Conservation (phyloP, 2,888 invertebrate genomes). For the Ctena decussata region DNA sequence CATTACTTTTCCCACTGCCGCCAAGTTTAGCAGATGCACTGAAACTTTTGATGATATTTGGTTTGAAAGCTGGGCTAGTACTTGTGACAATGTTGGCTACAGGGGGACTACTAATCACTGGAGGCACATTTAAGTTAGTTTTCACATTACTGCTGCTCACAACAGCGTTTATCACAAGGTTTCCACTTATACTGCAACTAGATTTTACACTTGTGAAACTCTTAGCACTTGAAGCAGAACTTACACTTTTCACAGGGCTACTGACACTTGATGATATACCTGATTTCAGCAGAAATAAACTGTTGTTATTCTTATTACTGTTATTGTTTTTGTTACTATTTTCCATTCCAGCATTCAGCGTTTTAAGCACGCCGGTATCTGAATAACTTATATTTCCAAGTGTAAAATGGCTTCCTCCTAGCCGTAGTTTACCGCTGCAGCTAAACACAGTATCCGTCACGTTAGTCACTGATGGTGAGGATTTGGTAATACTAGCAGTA, state of each 20-base stretch:
- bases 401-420: constrained; percentile 55
- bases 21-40: not conserved
- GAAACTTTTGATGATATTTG: constrained; percentile 1
- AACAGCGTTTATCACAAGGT: not conserved
- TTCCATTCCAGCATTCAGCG: constrained; percentile 40
- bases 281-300: not conserved
- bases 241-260: not conserved
- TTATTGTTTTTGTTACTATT: constrained; percentile 44
- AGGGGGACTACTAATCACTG: not conserved
- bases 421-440: constrained; percentile 24
- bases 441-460: constrained; percentile 63
- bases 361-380: constrained; percentile 49
- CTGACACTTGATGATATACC: not conserved
- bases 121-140: not conserved
- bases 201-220: constrained; percentile 8
- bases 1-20: not conserved
- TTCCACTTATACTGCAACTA: constrained; percentile 8
- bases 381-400: constrained; percentile 59
- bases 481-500: constrained; percentile 68
- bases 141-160: not conserved
- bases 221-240: not conserved
- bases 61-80: not conserved
- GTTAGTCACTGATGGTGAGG: constrained; percentile 67
- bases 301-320: constrained; percentile 16
- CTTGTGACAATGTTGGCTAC: not conserved